Percentiles rank a stretch among this genome's conserved stretches.
Evolutionary conservation across 1,140 invertebrate genomes (phyloP).

Genomic region (Anoplophora glabripennis): DNA sequence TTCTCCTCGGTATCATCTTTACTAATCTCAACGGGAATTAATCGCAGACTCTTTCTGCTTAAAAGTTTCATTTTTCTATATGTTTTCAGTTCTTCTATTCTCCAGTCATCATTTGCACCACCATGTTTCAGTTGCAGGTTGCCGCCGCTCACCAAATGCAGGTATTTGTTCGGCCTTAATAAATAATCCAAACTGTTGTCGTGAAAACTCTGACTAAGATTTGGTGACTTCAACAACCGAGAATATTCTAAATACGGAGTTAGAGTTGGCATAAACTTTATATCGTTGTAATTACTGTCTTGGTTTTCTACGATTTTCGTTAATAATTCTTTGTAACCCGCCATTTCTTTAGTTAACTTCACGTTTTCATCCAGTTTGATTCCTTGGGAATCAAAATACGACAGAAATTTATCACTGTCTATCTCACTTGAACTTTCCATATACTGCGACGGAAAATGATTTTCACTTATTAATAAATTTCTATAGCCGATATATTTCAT

Average conservation of each 20-base stretch:
- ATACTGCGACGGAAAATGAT: slow-evolving; percentile 54
- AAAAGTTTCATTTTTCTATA: slow-evolving; percentile 1
- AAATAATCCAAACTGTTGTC: slow-evolving; percentile 25
- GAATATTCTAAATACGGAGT: slow-evolving; percentile 33
- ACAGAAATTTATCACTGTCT: slow-evolving; percentile 26
- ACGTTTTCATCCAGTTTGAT: slow-evolving; percentile 14
- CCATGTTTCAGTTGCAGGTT: slow-evolving; percentile 17
- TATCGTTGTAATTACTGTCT: background rate
- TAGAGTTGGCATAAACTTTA: slow-evolving; percentile 26
- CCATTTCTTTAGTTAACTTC: slow-evolving; percentile 26
- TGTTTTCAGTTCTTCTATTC: slow-evolving; percentile 17
- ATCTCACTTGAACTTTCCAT: slow-evolving; percentile 17
- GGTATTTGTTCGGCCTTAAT: slow-evolving; percentile 18
- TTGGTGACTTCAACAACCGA: background rate
- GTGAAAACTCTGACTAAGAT: slow-evolving; percentile 18
- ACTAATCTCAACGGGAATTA: slow-evolving; percentile 14
- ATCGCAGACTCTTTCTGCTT: slow-evolving; percentile 1
- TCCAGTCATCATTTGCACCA: slow-evolving; percentile 33
- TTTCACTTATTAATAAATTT: slow-evolving; percentile 51
- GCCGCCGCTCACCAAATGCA: background rate
- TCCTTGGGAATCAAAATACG: slow-evolving; percentile 28
- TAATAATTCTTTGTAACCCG: slow-evolving; percentile 33
- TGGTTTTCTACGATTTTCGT: slow-evolving; percentile 22
- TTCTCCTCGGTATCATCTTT: slow-evolving; percentile 1
- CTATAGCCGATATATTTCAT: slow-evolving; percentile 60